Evolutionary conservation across 2,888 invertebrate genomes (phyloP).

Genomic region (Liodrosophila aerea): DNA sequence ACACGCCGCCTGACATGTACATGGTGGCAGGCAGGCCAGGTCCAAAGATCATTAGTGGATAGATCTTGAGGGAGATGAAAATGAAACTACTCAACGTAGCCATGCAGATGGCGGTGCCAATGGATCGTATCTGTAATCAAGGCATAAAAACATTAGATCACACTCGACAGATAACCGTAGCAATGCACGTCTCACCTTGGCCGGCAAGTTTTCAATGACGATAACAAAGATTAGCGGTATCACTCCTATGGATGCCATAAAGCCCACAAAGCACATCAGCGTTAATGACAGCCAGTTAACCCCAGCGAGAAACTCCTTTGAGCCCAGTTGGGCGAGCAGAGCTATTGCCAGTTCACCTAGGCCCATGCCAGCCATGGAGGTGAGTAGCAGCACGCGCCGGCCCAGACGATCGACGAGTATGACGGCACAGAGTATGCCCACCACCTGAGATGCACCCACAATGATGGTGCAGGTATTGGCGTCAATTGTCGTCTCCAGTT

Average conservation of each 20-base stretch:
- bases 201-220: conserved; percentile 73
- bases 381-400: conserved; percentile 64
- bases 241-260: conserved; percentile 70
- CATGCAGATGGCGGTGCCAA: conserved; percentile 72
- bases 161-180: not conserved
- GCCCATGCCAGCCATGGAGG: conserved; percentile 67
- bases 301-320: conserved; percentile 43
- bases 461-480: conserved; percentile 74
- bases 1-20: conserved; percentile 66
- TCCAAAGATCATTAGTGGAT: conserved; percentile 69
- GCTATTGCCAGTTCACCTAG: conserved; percentile 66
- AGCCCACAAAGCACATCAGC: conserved; percentile 66
- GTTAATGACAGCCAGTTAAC: conserved; percentile 71
- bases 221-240: conserved; percentile 71
- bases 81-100: conserved; percentile 66
- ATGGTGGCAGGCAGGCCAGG: conserved; percentile 70
- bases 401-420: conserved; percentile 70
- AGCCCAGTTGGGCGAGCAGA: conserved; percentile 51
- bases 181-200: conserved; percentile 63
- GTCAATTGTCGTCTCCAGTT: conserved; percentile 60
- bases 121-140: conserved; percentile 69
- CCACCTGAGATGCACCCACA: conserved; percentile 67
- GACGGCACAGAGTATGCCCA: conserved; percentile 65
- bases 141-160: not conserved
- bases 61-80: conserved; percentile 73